Evolutionary conservation across 1,140 invertebrate genomes (phyloP).

Genomic region (Meloidogyne chitwoodi): DNA sequence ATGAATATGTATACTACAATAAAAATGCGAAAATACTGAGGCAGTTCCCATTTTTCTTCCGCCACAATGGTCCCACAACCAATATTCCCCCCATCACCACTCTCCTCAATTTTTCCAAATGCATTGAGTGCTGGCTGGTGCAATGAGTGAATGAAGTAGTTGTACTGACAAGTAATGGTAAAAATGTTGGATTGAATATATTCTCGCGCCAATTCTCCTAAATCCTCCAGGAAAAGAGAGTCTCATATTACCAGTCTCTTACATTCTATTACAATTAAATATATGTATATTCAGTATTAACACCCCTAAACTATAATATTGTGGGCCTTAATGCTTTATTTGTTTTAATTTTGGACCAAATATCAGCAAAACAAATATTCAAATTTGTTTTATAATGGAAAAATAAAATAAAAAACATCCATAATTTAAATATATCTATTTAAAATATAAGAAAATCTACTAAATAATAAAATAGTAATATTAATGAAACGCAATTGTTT

Average conservation of each 20-base stretch:
- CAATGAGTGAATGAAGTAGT: neutral
- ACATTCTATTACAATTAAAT: neutral
- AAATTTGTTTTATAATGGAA: too few relatives aligned
- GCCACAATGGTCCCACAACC: neutral
- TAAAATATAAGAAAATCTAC: too few relatives aligned
- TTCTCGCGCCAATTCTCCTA: conserved; percentile 15
- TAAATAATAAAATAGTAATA: neutral
- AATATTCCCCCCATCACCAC: neutral
- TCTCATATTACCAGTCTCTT: conserved; percentile 14
- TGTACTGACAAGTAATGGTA: neutral
- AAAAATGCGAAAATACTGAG: neutral
- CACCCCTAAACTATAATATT: neutral
- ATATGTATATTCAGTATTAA: neutral
- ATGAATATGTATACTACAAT: neutral
- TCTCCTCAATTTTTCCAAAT: conserved; percentile 1
- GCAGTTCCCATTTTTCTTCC: neutral
- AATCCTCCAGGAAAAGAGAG: neutral
- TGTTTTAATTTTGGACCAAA: neutral
- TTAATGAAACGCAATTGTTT: neutral
- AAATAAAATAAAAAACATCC: too few relatives aligned
- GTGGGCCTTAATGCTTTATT: neutral
- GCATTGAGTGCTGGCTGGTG: neutral
- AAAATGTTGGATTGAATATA: conserved; percentile 8
- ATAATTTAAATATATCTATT: too few relatives aligned
- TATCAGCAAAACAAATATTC: neutral